Evolutionary conservation across 2,113 vertebrate genomes (phyloP).

Genomic region (Oncorhynchus masou): DNA sequence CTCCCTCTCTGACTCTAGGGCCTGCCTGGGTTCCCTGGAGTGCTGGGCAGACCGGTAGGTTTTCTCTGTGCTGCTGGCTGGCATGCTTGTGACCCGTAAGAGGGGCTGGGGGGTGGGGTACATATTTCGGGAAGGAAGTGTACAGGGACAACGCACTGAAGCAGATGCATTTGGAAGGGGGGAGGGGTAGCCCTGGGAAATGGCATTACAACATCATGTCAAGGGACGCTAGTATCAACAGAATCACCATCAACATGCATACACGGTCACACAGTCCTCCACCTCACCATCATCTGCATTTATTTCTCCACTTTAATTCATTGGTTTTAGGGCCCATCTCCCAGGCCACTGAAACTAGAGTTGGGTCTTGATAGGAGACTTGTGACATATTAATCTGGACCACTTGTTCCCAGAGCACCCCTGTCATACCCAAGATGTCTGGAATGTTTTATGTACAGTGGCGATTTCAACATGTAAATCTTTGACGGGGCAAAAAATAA

Average conservation of each 20-base stretch:
- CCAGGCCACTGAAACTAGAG: slow-evolving; percentile 24
- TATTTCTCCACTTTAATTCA: slow-evolving; percentile 38
- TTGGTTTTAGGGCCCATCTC: slow-evolving; percentile 41
- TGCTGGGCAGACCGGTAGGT: slow-evolving; percentile 91
- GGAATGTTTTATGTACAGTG: slow-evolving; percentile 3
- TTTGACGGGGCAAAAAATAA: too few species aligned
- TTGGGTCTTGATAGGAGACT: slow-evolving; percentile 36
- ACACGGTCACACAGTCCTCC: slow-evolving; percentile 13
- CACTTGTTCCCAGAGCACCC: slow-evolving; percentile 39
- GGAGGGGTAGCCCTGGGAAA: background rate
- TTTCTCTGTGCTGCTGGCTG: slow-evolving; percentile 63
- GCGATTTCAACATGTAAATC: too few species aligned
- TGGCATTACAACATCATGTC: slow-evolving; percentile 1
- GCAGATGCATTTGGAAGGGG: background rate
- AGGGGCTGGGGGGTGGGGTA: background rate
- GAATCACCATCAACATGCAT: slow-evolving; percentile 23
- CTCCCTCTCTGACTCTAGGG: slow-evolving; percentile 70
- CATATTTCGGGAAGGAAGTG: background rate
- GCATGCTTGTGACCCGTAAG: slow-evolving; percentile 52
- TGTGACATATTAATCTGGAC: slow-evolving; percentile 47
- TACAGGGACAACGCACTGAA: background rate
- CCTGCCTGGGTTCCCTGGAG: slow-evolving; percentile 87
- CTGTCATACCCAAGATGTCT: slow-evolving; percentile 33
- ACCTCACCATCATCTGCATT: slow-evolving; percentile 10
- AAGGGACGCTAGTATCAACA: background rate